Base-by-base conservation (phyloP, 2,797 vertebrate genomes). In the Sebastes steindachneri region DNA sequence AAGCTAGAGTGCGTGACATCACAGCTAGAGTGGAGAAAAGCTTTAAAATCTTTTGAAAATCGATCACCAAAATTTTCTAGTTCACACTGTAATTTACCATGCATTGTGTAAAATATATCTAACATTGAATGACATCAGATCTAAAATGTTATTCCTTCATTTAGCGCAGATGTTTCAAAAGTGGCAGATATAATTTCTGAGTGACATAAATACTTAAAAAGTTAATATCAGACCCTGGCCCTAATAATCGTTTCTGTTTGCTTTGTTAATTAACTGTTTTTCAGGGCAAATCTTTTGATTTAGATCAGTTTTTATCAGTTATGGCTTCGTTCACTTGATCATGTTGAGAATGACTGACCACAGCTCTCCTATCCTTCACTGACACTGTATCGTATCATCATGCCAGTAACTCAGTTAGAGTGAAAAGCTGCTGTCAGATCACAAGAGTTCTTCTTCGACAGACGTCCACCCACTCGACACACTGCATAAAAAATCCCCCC, bases 351-450 rank as follows among this genome's bases (percentile, higher is more conserved):
- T 41, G 62, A 63, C 23, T 0, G 31, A 65, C 3, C 33, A 12
- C 62, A 35, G 67, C 63, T 68, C 62, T n/a, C 12, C 31, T 17
- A 54, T 66, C 55, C 37, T 77, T 65, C 60, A 33, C n/a, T 54
- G 63, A 71, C 75, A 26, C 60, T 21, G n/a, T 19, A 5, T 37
- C 28, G 55, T 37, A 7, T 74, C 62, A 73, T 37, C 55, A 33
- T 68, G 45, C 14, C 65, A 26, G 33, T 37, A 62, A 67, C 63
- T 80, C 3, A 33, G 45, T 68, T 33, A 31, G 9, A 68, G 45
- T 29, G 35, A 71, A 86, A 51, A 67, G 26, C 63, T 60, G 75
- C 65, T 60, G 66, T 82, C 75, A 69, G 41, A 59, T 33, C 58
- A 54, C 31, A 51, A 69, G 62, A 53, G 45, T 21, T 58, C 35